Percentiles rank a stretch among this genome's conserved stretches.
Evolutionary conservation across 2,888 invertebrate species (phyloP).

Genomic region (Mamestra brassicae): DNA sequence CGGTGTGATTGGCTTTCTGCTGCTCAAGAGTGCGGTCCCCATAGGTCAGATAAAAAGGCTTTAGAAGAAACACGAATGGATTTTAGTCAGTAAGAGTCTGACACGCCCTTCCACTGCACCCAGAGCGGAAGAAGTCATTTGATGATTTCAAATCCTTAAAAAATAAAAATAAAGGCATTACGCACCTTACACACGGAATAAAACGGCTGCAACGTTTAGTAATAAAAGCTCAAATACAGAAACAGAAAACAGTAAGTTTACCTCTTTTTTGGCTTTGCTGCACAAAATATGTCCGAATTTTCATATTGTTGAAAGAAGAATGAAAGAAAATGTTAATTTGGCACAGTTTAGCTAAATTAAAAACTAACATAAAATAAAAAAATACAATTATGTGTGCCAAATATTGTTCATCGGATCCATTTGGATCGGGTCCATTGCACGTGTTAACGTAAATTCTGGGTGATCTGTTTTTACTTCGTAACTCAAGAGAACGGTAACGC

Average conservation of each 20-base stretch:
- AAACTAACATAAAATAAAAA: too few relatives aligned
- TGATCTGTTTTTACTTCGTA: slow-evolving; percentile 9
- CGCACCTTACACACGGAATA: neutral
- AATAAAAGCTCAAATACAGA: neutral
- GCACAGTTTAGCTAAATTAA: neutral
- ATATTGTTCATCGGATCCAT: too few relatives aligned
- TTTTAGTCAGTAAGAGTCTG: too few relatives aligned
- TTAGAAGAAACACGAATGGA: too few relatives aligned
- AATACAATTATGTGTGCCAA: too few relatives aligned
- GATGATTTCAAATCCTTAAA: too few relatives aligned
- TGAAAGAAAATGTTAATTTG: neutral
- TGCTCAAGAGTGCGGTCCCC: neutral
- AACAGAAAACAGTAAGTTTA: neutral
- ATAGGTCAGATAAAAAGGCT: too few relatives aligned
- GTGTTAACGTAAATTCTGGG: neutral
- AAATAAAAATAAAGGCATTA: too few relatives aligned
- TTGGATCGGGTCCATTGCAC: neutral
- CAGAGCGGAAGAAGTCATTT: too few relatives aligned
- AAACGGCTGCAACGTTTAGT: neutral
- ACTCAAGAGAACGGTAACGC: neutral
- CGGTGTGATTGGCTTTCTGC: neutral
- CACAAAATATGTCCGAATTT: too few relatives aligned
- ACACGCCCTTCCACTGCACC: too few relatives aligned
- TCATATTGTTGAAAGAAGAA: too few relatives aligned
- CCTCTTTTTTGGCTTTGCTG: neutral